phyloP scores from a whole-genome alignment of 2,113 vertebrate genomes.

The Scolopax mira region DNA sequence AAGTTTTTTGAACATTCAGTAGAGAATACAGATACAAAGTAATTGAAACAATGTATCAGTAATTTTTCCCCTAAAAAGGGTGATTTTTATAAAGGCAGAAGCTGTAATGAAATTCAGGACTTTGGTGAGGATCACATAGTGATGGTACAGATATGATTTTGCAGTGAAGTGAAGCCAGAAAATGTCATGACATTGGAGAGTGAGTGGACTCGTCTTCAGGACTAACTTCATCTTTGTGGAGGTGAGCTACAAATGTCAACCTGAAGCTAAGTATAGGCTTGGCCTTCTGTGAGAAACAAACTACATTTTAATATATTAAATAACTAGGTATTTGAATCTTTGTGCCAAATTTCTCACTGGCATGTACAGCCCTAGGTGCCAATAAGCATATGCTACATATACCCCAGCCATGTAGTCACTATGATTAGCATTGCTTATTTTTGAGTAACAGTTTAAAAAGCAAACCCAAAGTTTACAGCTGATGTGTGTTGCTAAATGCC shows the following conservation, averaged over 20 bases:
- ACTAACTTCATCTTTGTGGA: background rate
- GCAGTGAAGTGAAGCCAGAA: background rate
- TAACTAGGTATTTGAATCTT: background rate
- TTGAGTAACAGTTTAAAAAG: background rate
- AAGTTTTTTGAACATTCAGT: background rate
- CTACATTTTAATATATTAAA: background rate
- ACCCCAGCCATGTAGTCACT: background rate
- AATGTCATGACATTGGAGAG: background rate
- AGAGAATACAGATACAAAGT: background rate
- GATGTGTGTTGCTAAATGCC: background rate
- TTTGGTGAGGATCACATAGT: background rate
- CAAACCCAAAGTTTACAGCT: background rate
- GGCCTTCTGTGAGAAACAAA: background rate
- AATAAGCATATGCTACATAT: background rate
- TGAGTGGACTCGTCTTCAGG: background rate
- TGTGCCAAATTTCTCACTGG: background rate
- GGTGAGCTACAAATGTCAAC: background rate
- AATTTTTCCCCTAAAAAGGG: background rate
- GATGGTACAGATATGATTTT: background rate
- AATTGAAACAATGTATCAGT: background rate
- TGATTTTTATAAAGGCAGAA: background rate
- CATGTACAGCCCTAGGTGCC: background rate
- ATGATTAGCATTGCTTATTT: background rate
- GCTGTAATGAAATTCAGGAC: background rate
- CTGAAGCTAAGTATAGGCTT: background rate